Conservation (phyloP, 2,888 invertebrate species). For the Agriotes lineatus region DNA sequence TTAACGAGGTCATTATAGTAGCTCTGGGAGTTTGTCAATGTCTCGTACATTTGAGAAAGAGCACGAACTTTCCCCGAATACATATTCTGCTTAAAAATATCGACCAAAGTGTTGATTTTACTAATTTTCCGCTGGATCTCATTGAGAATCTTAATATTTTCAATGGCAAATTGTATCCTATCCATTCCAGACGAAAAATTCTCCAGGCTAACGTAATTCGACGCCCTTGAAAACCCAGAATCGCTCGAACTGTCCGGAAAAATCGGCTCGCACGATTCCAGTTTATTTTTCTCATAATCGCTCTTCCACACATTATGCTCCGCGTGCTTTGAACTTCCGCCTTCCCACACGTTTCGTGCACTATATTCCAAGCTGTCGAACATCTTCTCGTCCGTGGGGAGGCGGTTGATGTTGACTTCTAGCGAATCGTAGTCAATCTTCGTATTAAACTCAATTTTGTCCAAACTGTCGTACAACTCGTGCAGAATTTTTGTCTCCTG, state of each 20-base stretch:
- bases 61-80: constrained; percentile 77
- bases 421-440: constrained; percentile 61
- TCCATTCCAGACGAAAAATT: constrained; percentile 43
- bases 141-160: constrained; percentile 73
- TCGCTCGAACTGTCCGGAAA: constrained; percentile 16
- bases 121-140: constrained; percentile 78
- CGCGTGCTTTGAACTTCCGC: constrained; percentile 42
- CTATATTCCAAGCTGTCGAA: constrained; percentile 61
- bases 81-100: constrained; percentile 68
- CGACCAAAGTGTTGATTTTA: constrained; percentile 78
- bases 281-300: constrained; percentile 26
- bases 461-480: constrained; percentile 62
- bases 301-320: constrained; percentile 31
- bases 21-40: constrained; percentile 70
- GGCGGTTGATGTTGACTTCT: constrained; percentile 58
- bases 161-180: constrained; percentile 63
- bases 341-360: constrained; percentile 52
- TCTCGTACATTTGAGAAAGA: constrained; percentile 79
- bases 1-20: constrained; percentile 67
- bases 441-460: constrained; percentile 57
- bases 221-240: constrained; percentile 15
- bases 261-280: neutral
- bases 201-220: constrained; percentile 6
- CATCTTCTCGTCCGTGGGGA: constrained; percentile 51
- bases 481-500: constrained; percentile 43